Conservation (phyloP, 2,888 invertebrate genomes). For the Unio delphinus region DNA sequence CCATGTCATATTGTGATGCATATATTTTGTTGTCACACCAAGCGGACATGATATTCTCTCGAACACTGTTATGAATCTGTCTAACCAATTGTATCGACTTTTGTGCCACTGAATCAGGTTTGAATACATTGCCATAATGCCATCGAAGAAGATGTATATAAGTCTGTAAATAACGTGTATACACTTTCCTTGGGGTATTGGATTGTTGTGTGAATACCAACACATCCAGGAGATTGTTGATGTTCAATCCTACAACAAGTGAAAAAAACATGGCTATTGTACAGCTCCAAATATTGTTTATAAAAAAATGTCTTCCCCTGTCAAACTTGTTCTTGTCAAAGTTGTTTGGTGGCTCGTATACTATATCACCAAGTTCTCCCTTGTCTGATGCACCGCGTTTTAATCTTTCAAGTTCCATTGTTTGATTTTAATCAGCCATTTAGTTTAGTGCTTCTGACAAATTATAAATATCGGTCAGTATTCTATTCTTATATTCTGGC, state of each 20-base stretch:
- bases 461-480: too few relatives aligned
- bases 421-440: too few relatives aligned
- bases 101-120: constrained; percentile 73
- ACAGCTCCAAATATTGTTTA: constrained; percentile 80
- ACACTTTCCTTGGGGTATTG: constrained; percentile 78
- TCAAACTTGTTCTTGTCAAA: constrained; percentile 72
- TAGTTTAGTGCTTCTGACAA: too few relatives aligned
- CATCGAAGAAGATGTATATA: constrained; percentile 83
- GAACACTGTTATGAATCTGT: constrained; percentile 75
- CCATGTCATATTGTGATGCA: constrained; percentile 88
- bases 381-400: constrained; percentile 1
- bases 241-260: constrained; percentile 81
- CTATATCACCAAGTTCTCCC: constrained; percentile 6
- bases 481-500: too few relatives aligned
- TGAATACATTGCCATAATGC: constrained; percentile 82
- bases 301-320: constrained; percentile 81
- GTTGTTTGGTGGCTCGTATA: constrained; percentile 68
- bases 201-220: constrained; percentile 83
- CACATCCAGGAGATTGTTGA: constrained; percentile 82
- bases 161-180: constrained; percentile 85
- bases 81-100: constrained; percentile 73
- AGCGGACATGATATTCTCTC: constrained; percentile 64
- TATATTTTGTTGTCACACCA: constrained; percentile 67
- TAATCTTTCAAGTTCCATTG: background rate
- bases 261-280: constrained; percentile 84